Conservation (phyloP, 2,888 invertebrate species). For the Sycophila texana region DNA sequence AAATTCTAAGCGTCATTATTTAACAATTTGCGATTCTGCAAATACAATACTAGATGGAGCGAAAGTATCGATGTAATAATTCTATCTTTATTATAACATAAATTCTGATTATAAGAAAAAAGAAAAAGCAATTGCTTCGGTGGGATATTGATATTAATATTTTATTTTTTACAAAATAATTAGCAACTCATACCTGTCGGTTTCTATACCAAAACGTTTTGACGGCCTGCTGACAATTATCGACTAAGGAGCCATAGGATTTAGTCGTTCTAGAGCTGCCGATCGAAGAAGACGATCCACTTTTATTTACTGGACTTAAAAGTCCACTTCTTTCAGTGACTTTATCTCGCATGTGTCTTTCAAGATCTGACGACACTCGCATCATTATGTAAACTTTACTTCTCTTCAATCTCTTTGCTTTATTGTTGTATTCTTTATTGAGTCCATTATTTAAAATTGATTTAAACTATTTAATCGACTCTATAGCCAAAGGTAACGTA, state of each 20-base stretch:
- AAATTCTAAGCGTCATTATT: no score
- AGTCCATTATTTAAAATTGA: not conserved
- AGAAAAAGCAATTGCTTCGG: no score
- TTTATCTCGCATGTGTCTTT: conserved; percentile 62
- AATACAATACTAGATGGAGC: no score
- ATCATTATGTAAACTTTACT: conserved; percentile 50
- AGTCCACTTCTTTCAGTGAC: conserved; percentile 63
- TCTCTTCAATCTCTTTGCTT: conserved; percentile 10
- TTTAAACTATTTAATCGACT: no score
- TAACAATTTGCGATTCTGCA: no score
- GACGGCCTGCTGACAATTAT: conserved; percentile 63
- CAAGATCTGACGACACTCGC: conserved; percentile 60
- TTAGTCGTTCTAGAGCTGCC: conserved; percentile 57
- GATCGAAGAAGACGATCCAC: conserved; percentile 60
- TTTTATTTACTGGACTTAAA: conserved; percentile 57
- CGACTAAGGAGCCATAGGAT: conserved; percentile 67
- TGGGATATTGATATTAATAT: not conserved
- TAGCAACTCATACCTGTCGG: conserved; percentile 65
- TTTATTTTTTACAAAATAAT: conserved; percentile 15
- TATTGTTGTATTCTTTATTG: not conserved
- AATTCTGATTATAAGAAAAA: no score
- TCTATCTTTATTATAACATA: no score
- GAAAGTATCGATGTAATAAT: no score
- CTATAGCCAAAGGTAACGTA: no score
- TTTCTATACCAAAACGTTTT: conserved; percentile 69